Percentiles rank a stretch among this genome's conserved stretches.
Conservation (phyloP, 2,797 vertebrate genomes). For the Brachymystax lenok region DNA sequence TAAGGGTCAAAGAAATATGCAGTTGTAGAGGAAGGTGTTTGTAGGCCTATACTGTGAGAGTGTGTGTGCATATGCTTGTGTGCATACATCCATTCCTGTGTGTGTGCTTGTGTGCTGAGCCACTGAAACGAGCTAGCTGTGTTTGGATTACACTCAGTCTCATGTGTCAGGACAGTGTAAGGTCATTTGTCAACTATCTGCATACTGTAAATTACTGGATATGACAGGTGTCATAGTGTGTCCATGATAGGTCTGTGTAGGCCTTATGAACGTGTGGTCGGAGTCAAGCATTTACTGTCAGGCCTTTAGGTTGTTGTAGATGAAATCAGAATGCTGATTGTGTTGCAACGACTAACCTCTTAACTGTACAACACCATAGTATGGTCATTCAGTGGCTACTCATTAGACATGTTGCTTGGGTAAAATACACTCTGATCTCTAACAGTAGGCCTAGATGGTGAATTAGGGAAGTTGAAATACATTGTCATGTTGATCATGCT, state of each 20-base stretch:
- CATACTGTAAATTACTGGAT: slow-evolving; percentile 8
- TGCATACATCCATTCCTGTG: not conserved
- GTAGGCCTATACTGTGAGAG: not conserved
- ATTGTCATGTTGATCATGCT: slow-evolving; percentile 29
- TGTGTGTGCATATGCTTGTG: slow-evolving; percentile 17
- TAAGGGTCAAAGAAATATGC: not conserved
- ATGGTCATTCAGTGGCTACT: not conserved
- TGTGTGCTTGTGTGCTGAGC: slow-evolving; percentile 9
- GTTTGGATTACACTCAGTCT: slow-evolving; percentile 16
- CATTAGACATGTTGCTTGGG: not conserved
- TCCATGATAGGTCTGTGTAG: not conserved
- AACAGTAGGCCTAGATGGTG: not conserved
- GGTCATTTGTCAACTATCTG: slow-evolving; percentile 24
- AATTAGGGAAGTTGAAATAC: slow-evolving; percentile 16
- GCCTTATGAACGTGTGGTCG: not conserved
- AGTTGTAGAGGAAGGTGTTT: not conserved
- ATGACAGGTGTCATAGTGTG: slow-evolving; percentile 14
- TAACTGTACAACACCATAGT: not conserved
- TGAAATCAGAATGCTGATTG: not conserved
- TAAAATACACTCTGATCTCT: not conserved
- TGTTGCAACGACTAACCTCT: not conserved
- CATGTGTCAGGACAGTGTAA: slow-evolving; percentile 15
- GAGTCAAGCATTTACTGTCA: not conserved
- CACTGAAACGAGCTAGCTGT: slow-evolving; percentile 14
- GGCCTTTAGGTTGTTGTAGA: not conserved